Percentiles rank a stretch among this genome's conserved stretches.
phyloP scores from a whole-genome alignment of 2,797 vertebrate species.

The Epinephelus awoara region DNA sequence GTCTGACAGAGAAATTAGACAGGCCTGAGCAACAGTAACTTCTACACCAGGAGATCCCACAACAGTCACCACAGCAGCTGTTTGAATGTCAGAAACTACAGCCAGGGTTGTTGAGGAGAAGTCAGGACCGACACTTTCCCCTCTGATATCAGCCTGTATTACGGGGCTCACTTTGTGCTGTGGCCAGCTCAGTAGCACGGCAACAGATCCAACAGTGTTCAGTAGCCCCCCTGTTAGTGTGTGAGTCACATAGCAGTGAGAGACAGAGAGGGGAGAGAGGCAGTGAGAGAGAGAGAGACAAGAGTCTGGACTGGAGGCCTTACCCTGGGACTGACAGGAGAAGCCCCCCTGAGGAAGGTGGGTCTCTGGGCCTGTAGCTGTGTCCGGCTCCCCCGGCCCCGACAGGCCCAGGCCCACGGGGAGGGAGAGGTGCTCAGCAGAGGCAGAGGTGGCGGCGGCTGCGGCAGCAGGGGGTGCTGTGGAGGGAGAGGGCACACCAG shows the following conservation, averaged over 20 bases:
- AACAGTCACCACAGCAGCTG: neutral
- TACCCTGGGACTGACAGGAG: conserved; percentile 93
- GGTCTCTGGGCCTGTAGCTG: conserved; percentile 87
- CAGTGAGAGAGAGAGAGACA: conserved; percentile 39
- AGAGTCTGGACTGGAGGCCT: conserved; percentile 83
- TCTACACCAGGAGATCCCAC: conserved; percentile 7
- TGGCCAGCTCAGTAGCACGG: conserved; percentile 10
- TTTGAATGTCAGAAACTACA: neutral
- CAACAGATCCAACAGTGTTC: conserved; percentile 18
- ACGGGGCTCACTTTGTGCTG: conserved; percentile 15
- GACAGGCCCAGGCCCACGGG: conserved; percentile 90
- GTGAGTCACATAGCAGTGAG: conserved; percentile 75
- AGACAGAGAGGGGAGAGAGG: conserved; percentile 45
- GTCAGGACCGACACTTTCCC: neutral
- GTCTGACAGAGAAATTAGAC: conserved; percentile 21
- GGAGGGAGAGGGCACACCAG: conserved; percentile 98
- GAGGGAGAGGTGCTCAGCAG: conserved; percentile 81
- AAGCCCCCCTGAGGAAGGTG: conserved; percentile 89
- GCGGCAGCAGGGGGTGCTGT: conserved; percentile 95
- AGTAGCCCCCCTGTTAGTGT: conserved; percentile 69
- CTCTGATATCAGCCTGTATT: conserved; percentile 11
- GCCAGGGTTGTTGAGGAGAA: neutral
- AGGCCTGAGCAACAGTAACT: conserved; percentile 18
- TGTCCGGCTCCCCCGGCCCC: conserved; percentile 91
- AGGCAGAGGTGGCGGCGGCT: conserved; percentile 92